Conservation (phyloP, 2,113 vertebrate genomes). For the Cairina moschata region DNA sequence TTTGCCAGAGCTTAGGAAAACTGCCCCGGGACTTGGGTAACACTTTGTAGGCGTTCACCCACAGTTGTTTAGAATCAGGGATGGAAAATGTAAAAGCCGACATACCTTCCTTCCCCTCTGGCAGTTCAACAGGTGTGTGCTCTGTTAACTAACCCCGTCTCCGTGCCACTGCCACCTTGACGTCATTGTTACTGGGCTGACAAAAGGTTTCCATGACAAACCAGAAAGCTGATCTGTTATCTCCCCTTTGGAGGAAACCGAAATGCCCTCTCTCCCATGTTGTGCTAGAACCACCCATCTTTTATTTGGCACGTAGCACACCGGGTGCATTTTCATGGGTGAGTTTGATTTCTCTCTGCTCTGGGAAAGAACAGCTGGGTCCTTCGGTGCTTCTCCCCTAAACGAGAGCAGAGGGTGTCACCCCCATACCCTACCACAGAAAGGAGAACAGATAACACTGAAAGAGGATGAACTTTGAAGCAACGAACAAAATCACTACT, state of each 20-base stretch:
- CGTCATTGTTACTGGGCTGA: conserved; percentile 72
- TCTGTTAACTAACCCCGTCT: conserved; percentile 1
- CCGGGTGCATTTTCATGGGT: not conserved
- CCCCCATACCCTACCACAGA: not conserved
- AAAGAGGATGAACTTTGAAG: conserved; percentile 14
- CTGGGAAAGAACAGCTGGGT: not conserved
- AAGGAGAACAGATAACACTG: conserved; percentile 36
- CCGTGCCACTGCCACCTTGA: conserved; percentile 41
- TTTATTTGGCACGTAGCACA: conserved; percentile 11
- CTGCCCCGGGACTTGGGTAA: not conserved
- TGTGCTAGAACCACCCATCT: conserved; percentile 42
- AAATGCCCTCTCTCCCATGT: conserved; percentile 49
- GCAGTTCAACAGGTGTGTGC: conserved; percentile 68
- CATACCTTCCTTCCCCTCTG: conserved; percentile 67
- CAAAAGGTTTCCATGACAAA: conserved; percentile 75
- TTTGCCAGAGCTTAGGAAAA: not conserved
- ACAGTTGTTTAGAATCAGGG: not conserved
- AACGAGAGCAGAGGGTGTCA: conserved; percentile 8
- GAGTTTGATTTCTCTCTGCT: not conserved
- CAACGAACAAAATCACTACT: conserved; percentile 17
- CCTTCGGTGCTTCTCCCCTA: conserved; percentile 23
- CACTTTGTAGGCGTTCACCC: not conserved
- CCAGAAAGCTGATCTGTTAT: conserved; percentile 68
- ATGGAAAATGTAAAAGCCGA: conserved; percentile 37
- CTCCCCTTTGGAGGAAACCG: conserved; percentile 32